Evolutionary conservation across 2,888 invertebrate genomes (phyloP).

Genomic region (Philaethria dido): DNA sequence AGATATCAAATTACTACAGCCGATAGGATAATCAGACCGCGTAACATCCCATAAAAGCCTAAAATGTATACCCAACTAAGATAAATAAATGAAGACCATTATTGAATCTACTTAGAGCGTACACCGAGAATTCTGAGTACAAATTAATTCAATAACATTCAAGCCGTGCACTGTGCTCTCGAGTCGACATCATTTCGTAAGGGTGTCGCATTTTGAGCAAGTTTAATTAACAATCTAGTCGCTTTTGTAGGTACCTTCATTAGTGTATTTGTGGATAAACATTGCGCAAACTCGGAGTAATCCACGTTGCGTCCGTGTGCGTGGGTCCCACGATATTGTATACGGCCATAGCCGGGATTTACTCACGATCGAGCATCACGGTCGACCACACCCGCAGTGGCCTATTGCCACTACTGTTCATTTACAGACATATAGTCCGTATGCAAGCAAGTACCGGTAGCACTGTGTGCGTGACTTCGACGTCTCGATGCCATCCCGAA

Average conservation of each 20-base stretch:
- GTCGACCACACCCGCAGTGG: neutral
- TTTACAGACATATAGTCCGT: neutral
- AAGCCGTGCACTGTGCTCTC: slow-evolving; percentile 79
- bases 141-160: slow-evolving; percentile 82
- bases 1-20: slow-evolving; percentile 35
- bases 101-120: slow-evolving; percentile 73
- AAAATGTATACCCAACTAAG: slow-evolving; percentile 54
- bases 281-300: slow-evolving; percentile 72
- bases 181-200: slow-evolving; percentile 77
- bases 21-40: slow-evolving; percentile 47
- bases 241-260: slow-evolving; percentile 83
- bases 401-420: neutral
- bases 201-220: slow-evolving; percentile 83
- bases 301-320: slow-evolving; percentile 62
- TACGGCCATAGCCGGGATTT: slow-evolving; percentile 24
- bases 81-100: slow-evolving; percentile 69
- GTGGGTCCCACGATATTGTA: slow-evolving; percentile 52
- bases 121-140: slow-evolving; percentile 80
- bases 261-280: slow-evolving; percentile 84
- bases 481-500: slow-evolving; percentile 63
- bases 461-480: slow-evolving; percentile 57
- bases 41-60: slow-evolving; percentile 50
- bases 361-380: neutral
- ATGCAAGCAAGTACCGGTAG: neutral
- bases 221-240: slow-evolving; percentile 84